Base-by-base conservation (phyloP, 37 sponge, comb jelly and placozoan genomes). In the Cliona cf. orientalis region DNA sequence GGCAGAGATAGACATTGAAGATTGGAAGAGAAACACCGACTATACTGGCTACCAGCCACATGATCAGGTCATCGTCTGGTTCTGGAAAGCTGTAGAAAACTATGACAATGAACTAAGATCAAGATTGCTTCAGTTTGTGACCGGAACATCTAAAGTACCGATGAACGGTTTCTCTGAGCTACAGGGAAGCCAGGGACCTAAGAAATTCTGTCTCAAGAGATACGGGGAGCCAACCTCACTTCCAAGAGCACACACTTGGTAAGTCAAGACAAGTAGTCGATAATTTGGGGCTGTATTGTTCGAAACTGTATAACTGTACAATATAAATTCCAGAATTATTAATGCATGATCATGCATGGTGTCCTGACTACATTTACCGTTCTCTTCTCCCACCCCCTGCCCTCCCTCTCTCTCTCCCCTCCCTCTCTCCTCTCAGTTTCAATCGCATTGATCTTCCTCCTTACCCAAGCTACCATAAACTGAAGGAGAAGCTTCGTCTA, bases 81-180 rank as follows among this genome's bases (percentile, higher is more conserved):
- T 96, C 87, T 99, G 99, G 99, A 94, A 97, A 90, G 99, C 92
- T 21, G 95, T 98, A 28, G 87, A 81, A 29, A 88, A 87, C 43
- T 98, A 79, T 42, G 95, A 98, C 63, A 86, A 74, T 40, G 99
- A 98, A 63, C 88, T 96, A 92, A 82, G 90, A 49, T 91, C 94
- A 14, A 69, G 99, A 19, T 84, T 98, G 22, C 91, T 98, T 6
- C 99, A 98, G 93, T 98, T 98, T 82, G 97, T 96, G 29, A 98
- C 99, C n/a, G 99, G 99, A 3, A 98, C 99, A 17, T 98, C 99
- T 12, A 92, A 94, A 59, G 96, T 98, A 3, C 99, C 99, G 26
- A 98, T 98, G 99, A 98, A 98, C 78, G 99, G 99, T 7, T 98
- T 98, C 79, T 84, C 94, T 28, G 99, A 98, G 76, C 76, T 98